Evolutionary conservation across 2,113 vertebrate genomes (phyloP).

Genomic region (Zosterops borbonicus): DNA sequence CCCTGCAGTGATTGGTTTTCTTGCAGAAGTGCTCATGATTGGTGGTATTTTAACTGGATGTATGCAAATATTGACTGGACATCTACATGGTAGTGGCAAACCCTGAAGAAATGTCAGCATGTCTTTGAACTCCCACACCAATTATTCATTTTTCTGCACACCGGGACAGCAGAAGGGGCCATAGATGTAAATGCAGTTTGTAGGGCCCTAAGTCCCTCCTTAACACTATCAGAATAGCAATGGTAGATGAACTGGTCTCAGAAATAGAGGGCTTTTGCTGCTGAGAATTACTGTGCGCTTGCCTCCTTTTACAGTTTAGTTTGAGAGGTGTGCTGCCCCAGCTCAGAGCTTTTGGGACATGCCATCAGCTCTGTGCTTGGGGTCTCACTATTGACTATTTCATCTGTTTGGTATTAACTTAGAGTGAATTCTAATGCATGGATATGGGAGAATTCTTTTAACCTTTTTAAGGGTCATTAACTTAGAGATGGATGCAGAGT

Average conservation of each 20-base stretch:
- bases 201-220: neutral
- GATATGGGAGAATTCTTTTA: neutral
- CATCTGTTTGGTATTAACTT: neutral
- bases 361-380: neutral
- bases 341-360: neutral
- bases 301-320: neutral
- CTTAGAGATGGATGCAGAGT: neutral
- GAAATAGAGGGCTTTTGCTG: neutral
- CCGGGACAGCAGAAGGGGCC: neutral
- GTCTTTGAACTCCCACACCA: neutral
- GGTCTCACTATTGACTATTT: neutral
- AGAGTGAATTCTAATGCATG: neutral
- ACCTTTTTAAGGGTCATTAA: neutral
- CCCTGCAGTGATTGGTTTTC: rapidly evolving
- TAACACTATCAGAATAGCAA: neutral
- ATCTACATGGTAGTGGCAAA: neutral
- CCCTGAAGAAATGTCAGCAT: neutral
- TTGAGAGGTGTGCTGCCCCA: neutral
- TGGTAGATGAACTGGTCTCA: neutral
- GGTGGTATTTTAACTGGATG: neutral
- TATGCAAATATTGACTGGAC: neutral
- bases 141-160: neutral
- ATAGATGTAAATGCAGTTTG: neutral
- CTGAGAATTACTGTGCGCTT: neutral
- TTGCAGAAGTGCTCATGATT: neutral